Percentiles rank a stretch among this genome's conserved stretches.
Conservation (phyloP, 2,888 invertebrate species). For the Teleiodes luculella region DNA sequence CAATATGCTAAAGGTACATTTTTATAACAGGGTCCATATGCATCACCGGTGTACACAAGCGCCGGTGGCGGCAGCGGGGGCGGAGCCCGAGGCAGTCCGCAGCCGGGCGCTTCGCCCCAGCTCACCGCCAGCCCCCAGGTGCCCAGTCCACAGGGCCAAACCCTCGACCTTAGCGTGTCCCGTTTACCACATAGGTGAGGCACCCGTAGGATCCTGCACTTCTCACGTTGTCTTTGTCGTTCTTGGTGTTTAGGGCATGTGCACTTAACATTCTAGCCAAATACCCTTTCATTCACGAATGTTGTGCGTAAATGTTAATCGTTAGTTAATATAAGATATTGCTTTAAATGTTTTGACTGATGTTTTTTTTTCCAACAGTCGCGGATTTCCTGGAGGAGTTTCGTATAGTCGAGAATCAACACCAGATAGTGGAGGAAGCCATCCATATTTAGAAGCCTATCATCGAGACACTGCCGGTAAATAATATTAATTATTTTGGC, state of each 20-base stretch:
- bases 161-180: constrained; percentile 92
- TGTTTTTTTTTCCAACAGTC: constrained; percentile 56
- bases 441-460: constrained; percentile 90
- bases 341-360: not conserved
- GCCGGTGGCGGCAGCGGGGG: constrained; percentile 85
- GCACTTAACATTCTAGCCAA: constrained; percentile 15
- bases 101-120: constrained; percentile 89
- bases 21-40: constrained; percentile 83
- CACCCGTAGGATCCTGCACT: constrained; percentile 27
- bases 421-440: constrained; percentile 92
- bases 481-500: too few species aligned
- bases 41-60: constrained; percentile 87
- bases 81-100: constrained; percentile 87
- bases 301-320: constrained; percentile 9
- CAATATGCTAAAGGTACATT: constrained; percentile 41
- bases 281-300: constrained; percentile 12
- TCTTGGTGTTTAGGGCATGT: constrained; percentile 10
- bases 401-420: constrained; percentile 92
- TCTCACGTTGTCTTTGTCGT: not conserved
- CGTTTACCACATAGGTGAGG: constrained; percentile 90
- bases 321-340: not conserved
- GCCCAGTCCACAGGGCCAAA: constrained; percentile 94
- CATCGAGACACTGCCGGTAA: constrained; percentile 89
- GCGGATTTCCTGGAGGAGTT: constrained; percentile 82
- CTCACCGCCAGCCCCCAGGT: constrained; percentile 92